A percentile compares a stretch with the other conserved stretches of the same genome.
Evolutionary conservation across 2,888 invertebrate genomes (phyloP).

Genomic region (Cosmopolites sordidus): DNA sequence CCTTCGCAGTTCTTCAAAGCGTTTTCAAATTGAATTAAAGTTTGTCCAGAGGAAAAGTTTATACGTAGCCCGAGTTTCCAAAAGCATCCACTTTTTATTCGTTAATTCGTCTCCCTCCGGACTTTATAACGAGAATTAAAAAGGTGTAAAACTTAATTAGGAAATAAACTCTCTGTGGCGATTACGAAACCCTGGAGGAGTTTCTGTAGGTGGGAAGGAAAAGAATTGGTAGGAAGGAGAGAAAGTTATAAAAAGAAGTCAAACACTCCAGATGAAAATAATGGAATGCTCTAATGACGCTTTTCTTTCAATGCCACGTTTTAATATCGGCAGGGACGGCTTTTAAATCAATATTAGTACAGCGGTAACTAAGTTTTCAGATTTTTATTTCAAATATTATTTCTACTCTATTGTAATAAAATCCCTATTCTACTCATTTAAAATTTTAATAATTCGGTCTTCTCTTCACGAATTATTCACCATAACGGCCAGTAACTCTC

Average conservation of each 20-base stretch:
- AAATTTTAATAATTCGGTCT: too few species aligned
- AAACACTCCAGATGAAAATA: constrained; percentile 50
- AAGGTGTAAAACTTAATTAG: constrained; percentile 40
- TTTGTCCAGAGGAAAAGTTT: not conserved
- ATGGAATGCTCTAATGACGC: constrained; percentile 48
- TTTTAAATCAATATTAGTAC: not conserved
- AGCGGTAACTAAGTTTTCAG: not conserved
- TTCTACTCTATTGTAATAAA: too few species aligned
- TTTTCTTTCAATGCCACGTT: constrained; percentile 37
- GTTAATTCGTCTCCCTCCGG: constrained; percentile 31
- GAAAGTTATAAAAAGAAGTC: constrained; percentile 44
- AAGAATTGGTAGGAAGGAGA: constrained; percentile 25
- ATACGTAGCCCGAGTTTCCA: constrained; percentile 3
- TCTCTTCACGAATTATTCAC: too few species aligned
- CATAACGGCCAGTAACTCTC: too few species aligned
- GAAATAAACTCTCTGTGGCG: constrained; percentile 28
- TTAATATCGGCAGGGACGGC: constrained; percentile 36
- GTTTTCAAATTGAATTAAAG: not conserved
- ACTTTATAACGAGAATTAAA: constrained; percentile 37
- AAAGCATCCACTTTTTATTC: constrained; percentile 29
- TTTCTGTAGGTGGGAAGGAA: constrained; percentile 30
- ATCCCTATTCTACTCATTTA: too few species aligned
- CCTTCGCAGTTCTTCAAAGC: not conserved
- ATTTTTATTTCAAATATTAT: too few species aligned
- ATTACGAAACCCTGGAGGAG: constrained; percentile 28